Evolutionary conservation across 2,113 vertebrate species (phyloP).

Genomic region (Rhynchomys soricoides): DNA sequence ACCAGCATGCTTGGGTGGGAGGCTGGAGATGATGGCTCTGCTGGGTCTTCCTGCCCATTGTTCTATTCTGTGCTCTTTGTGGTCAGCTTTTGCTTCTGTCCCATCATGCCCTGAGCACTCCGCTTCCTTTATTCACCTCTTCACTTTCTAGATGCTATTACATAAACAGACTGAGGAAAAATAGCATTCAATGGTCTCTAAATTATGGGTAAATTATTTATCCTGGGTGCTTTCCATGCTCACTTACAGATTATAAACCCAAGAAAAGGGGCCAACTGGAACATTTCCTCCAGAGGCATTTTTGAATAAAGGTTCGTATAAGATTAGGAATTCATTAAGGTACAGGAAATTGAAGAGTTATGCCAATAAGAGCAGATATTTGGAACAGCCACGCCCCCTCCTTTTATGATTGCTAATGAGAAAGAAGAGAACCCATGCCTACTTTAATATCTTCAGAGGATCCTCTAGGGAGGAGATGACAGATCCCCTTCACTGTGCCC

Average conservation of each 20-base stretch:
- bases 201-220: neutral
- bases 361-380: neutral
- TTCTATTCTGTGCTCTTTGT: neutral
- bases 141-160: neutral
- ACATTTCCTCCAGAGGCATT: neutral
- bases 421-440: neutral
- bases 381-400: neutral
- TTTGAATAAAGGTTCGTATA: neutral
- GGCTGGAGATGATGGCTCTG: neutral
- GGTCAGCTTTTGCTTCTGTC: neutral
- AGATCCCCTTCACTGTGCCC: neutral
- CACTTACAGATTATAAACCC: neutral
- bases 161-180: neutral
- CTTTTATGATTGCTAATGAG: neutral
- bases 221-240: neutral
- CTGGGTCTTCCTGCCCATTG: neutral
- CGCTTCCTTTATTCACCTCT: neutral
- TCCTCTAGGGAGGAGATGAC: neutral
- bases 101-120: neutral
- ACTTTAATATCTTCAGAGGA: neutral
- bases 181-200: neutral
- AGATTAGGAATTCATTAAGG: neutral
- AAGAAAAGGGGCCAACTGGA: neutral
- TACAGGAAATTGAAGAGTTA: neutral
- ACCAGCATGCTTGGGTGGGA: neutral